Conservation (phyloP, 2,888 invertebrate species). For the Formica aserva region DNA sequence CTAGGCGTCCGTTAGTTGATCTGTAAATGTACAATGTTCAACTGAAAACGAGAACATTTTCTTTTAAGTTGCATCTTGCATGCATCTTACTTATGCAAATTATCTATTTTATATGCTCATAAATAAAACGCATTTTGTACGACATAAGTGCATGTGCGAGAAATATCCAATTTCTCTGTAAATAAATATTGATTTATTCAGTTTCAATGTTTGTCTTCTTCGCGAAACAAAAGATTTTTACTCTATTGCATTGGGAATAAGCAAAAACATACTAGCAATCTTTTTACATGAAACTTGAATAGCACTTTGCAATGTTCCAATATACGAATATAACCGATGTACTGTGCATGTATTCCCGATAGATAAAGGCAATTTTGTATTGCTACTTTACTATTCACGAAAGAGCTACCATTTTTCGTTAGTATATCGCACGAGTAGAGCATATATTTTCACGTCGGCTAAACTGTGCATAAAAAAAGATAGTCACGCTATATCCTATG, state of each 20-base stretch:
- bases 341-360: conserved; percentile 25
- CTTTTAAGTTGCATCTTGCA: too few species aligned
- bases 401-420: conserved; percentile 17
- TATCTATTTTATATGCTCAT: background rate
- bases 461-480: conserved; percentile 33
- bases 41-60: conserved; percentile 24
- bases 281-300: conserved; percentile 42
- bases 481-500: conserved; percentile 27
- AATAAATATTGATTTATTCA: conserved; percentile 9
- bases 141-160: background rate
- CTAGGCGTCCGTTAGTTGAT: background rate
- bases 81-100: background rate
- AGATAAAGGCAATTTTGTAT: conserved; percentile 24
- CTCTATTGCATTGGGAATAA: conserved; percentile 50
- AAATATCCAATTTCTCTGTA: conserved; percentile 3
- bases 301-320: background rate
- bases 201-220: background rate
- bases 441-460: conserved; percentile 39
- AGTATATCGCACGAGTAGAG: background rate
- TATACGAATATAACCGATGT: conserved; percentile 10
- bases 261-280: conserved; percentile 59
- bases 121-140: background rate
- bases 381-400: conserved; percentile 23
- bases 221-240: conserved; percentile 35
- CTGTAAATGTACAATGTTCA: background rate